These are phyloP conservation scores for Octopus sinensis DNA, from an alignment of 1,140 invertebrate genomes.

Conservation along the genomic window DNA sequence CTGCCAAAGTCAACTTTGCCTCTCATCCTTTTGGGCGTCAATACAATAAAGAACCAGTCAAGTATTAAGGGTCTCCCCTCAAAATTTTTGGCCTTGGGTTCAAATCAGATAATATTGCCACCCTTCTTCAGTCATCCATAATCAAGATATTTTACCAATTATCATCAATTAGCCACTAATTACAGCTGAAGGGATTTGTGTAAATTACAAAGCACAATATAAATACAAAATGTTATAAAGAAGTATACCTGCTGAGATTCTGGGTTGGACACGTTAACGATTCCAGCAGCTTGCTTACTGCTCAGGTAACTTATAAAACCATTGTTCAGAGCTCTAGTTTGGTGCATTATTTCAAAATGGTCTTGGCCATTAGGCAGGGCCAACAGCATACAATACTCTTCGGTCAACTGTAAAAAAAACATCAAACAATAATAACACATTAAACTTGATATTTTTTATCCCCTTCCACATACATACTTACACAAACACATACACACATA, in stretches of 20 bases:
- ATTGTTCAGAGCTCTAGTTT: conserved; percentile 82
- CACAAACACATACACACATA: no score
- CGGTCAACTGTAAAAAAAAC: conserved; percentile 70
- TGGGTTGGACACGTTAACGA: conserved; percentile 89
- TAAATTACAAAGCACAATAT: neutral
- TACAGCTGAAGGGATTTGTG: neutral
- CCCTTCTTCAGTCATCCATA: neutral
- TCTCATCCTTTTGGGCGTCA: no score
- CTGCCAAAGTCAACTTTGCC: no score
- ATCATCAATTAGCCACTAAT: neutral
- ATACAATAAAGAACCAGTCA: neutral
- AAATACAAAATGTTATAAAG: neutral
- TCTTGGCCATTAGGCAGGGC: conserved; percentile 91
- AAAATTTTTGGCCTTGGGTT: neutral
- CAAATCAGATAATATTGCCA: neutral
- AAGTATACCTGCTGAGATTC: conserved; percentile 60
- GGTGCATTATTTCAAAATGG: conserved; percentile 86
- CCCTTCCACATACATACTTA: no score
- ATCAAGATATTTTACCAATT: neutral
- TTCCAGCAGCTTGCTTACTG: conserved; percentile 94
- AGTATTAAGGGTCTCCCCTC: neutral
- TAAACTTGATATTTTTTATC: no score
- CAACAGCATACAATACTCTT: conserved; percentile 92
- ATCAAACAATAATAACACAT: neutral
- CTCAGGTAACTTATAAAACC: conserved; percentile 95